Conservation (phyloP, 2,888 invertebrate genomes). For the Heliconius ethilla region DNA sequence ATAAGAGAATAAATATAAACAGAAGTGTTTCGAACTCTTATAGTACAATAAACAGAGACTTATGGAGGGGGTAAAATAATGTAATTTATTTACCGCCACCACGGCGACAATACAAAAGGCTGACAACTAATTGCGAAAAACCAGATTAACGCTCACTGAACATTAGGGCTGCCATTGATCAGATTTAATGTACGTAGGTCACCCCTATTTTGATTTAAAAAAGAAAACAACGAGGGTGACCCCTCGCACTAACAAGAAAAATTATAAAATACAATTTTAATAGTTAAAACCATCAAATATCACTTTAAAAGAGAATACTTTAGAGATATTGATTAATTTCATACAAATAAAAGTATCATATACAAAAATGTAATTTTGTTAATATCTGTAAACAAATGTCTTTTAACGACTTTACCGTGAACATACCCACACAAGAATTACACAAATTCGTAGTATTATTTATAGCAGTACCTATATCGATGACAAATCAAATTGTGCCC, state of each 20-base stretch:
- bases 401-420: background rate
- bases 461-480: background rate
- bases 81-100: constrained; percentile 62
- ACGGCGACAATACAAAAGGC: constrained; percentile 67
- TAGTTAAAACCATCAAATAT: background rate
- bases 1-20: too few relatives aligned
- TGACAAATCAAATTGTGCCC: background rate
- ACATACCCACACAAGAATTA: background rate
- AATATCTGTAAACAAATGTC: constrained; percentile 1
- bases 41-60: constrained; percentile 59
- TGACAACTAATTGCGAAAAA: constrained; percentile 77
- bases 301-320: too few relatives aligned
- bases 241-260: too few relatives aligned
- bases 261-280: background rate
- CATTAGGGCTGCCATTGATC: constrained; percentile 51
- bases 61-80: constrained; percentile 60
- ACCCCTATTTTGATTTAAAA: background rate
- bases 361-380: too few relatives aligned
- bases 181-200: constrained; percentile 1
- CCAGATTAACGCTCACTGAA: constrained; percentile 73
- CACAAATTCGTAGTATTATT: background rate
- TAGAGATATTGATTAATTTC: too few relatives aligned
- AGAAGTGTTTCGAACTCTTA: too few relatives aligned
- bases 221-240: background rate
- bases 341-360: too few relatives aligned